Conservation (phyloP, 2,888 invertebrate genomes). For the Plebejus melissa region DNA sequence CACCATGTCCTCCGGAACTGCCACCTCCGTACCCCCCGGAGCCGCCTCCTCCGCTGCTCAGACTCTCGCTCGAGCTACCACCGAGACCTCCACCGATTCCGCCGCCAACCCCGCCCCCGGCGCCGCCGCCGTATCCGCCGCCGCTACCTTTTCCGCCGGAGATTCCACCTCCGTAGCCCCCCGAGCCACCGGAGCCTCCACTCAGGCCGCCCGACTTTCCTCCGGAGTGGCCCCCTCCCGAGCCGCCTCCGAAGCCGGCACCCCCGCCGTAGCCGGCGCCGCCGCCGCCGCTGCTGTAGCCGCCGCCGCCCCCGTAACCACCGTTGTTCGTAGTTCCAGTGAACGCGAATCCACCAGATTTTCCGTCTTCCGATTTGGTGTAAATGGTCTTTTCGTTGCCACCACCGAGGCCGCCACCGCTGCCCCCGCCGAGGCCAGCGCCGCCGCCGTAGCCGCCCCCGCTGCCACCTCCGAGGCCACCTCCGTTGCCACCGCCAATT, state of each 20-base stretch:
- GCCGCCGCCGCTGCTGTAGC: conserved; percentile 45
- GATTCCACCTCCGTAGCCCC: conserved; percentile 33
- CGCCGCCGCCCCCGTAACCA: conserved; percentile 60
- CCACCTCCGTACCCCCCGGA: conserved; percentile 33
- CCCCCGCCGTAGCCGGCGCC: conserved; percentile 37
- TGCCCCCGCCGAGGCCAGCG: conserved; percentile 36
- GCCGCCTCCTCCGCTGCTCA: conserved; percentile 29
- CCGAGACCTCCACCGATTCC: conserved; percentile 29
- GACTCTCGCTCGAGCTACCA: conserved; percentile 26
- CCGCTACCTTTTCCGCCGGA: conserved; percentile 41
- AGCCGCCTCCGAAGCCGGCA: conserved; percentile 34
- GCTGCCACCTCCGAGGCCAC: conserved; percentile 39
- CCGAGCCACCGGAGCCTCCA: conserved; percentile 30
- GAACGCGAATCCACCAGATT: conserved; percentile 67
- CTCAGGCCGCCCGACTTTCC: conserved; percentile 33
- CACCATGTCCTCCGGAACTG: conserved; percentile 35
- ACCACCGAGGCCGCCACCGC: conserved; percentile 38
- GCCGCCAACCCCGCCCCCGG: conserved; percentile 8
- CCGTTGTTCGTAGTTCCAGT: conserved; percentile 63
- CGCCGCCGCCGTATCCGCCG: conserved; percentile 52
- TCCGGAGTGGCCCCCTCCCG: conserved; percentile 34
- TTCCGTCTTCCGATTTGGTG: conserved; percentile 64
- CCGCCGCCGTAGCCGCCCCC: conserved; percentile 38
- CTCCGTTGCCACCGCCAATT: conserved; percentile 34
- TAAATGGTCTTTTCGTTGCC: conserved; percentile 50